A percentile compares a stretch with the other conserved stretches of the same genome.
Evolutionary conservation across 2,888 invertebrate species (phyloP).

Genomic region (Caenorhabditis sinica): DNA sequence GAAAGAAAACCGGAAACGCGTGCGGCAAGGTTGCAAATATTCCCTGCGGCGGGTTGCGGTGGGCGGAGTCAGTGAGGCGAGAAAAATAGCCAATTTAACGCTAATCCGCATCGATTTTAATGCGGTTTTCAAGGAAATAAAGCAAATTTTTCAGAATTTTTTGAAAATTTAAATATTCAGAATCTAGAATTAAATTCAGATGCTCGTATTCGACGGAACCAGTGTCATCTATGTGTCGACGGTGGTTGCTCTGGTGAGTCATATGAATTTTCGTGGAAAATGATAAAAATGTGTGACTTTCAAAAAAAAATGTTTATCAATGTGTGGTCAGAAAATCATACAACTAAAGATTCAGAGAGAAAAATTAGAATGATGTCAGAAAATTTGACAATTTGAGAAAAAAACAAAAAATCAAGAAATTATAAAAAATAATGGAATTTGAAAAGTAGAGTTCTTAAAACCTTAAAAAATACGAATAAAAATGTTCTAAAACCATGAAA

Average conservation of each 20-base stretch:
- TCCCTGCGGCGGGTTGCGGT: slow-evolving; percentile 21
- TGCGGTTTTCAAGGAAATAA: not conserved
- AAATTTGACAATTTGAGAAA: not conserved
- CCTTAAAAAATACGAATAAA: not conserved
- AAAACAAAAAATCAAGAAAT: not conserved
- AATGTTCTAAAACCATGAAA: not conserved
- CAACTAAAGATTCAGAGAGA: not conserved
- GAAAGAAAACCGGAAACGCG: slow-evolving; percentile 24
- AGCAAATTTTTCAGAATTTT: not conserved
- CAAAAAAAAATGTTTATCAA: slow-evolving; percentile 4
- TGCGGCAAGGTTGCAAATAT: slow-evolving; percentile 30
- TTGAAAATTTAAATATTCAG: not conserved
- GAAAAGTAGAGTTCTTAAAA: not conserved
- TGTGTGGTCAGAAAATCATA: not conserved
- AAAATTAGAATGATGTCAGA: not conserved
- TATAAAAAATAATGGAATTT: not conserved
- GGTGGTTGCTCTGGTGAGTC: slow-evolving; percentile 58
- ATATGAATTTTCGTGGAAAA: not conserved
- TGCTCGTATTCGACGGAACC: slow-evolving; percentile 70
- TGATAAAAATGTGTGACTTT: slow-evolving; percentile 8
- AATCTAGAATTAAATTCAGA: not conserved
- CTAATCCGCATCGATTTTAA: slow-evolving; percentile 55
- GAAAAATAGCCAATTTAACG: slow-evolving; percentile 10
- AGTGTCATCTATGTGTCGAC: slow-evolving; percentile 68
- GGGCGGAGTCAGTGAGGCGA: slow-evolving; percentile 38